phyloP scores from a whole-genome alignment of 2,888 invertebrate species.

The Ectropis crepuscularia region DNA sequence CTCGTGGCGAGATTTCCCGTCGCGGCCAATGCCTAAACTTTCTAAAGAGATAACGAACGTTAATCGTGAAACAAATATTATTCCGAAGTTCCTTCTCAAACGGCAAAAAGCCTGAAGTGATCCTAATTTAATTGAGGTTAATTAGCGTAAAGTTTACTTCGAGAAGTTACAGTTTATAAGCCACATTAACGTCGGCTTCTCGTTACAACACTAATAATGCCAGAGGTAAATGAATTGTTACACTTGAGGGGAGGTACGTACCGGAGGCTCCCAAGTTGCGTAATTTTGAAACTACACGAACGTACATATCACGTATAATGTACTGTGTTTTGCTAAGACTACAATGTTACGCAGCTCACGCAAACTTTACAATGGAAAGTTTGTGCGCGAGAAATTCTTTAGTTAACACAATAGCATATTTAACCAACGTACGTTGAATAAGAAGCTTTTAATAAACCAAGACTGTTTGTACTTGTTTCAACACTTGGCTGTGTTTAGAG shows the following conservation, averaged over 20 bases:
- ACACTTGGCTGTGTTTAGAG: background rate
- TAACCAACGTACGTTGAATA: slow-evolving; percentile 2
- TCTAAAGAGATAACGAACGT: slow-evolving; percentile 15
- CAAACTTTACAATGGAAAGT: slow-evolving; percentile 12
- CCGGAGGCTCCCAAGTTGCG: slow-evolving; percentile 48
- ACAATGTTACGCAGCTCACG: slow-evolving; percentile 20
- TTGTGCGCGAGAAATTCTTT: slow-evolving; percentile 10
- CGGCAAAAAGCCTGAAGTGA: slow-evolving; percentile 29
- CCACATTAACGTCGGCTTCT: slow-evolving; percentile 47
- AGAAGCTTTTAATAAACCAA: background rate
- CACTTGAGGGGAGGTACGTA: slow-evolving; percentile 48
- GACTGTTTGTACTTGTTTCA: background rate
- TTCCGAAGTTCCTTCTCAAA: slow-evolving; percentile 30
- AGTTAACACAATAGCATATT: slow-evolving; percentile 9
- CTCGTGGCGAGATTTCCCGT: background rate
- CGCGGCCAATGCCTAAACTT: slow-evolving; percentile 6
- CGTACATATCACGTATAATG: slow-evolving; percentile 27
- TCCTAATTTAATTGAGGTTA: slow-evolving; percentile 44
- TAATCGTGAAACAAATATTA: slow-evolving; percentile 23
- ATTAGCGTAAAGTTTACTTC: slow-evolving; percentile 47
- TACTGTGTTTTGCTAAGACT: slow-evolving; percentile 3
- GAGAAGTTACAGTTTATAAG: slow-evolving; percentile 46
- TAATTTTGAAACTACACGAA: slow-evolving; percentile 47
- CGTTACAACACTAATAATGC: slow-evolving; percentile 51
- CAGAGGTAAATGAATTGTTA: slow-evolving; percentile 54